These are phyloP conservation scores for Xenops minutus DNA, from an alignment of 2,797 vertebrate species.

Conservation along the genomic window DNA sequence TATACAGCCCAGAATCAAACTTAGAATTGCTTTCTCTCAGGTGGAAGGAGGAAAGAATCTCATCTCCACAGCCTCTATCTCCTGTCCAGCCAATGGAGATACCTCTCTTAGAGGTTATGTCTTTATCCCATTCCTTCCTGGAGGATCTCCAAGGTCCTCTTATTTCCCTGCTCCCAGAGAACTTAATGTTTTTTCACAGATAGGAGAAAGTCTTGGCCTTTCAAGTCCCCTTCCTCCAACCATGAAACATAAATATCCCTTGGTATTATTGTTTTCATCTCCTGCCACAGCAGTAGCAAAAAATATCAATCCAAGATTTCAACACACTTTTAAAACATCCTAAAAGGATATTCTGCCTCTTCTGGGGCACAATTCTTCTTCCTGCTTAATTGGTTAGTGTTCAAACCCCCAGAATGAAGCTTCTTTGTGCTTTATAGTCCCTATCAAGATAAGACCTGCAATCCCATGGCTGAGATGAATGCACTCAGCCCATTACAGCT, in stretches of 20 bases:
- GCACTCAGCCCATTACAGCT: neutral
- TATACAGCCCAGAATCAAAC: neutral
- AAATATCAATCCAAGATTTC: neutral
- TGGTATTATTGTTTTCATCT: neutral
- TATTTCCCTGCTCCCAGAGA: neutral
- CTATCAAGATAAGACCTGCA: neutral
- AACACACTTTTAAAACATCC: neutral
- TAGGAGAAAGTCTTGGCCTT: neutral
- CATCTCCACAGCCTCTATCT: neutral
- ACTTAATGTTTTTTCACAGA: neutral
- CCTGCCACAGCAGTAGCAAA: neutral
- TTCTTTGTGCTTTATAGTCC: neutral
- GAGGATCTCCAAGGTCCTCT: neutral
- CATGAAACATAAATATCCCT: neutral
- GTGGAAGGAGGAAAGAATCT: neutral
- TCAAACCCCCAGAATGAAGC: neutral
- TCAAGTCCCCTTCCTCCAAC: neutral
- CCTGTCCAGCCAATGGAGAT: neutral
- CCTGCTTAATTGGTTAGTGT: neutral
- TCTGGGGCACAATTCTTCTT: neutral
- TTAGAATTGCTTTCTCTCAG: neutral
- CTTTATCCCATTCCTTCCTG: neutral
- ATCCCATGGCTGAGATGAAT: neutral
- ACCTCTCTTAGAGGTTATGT: fast-evolving
- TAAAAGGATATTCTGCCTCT: neutral